Conservation (phyloP, 2,888 invertebrate genomes). For the Tethea ocularis region DNA sequence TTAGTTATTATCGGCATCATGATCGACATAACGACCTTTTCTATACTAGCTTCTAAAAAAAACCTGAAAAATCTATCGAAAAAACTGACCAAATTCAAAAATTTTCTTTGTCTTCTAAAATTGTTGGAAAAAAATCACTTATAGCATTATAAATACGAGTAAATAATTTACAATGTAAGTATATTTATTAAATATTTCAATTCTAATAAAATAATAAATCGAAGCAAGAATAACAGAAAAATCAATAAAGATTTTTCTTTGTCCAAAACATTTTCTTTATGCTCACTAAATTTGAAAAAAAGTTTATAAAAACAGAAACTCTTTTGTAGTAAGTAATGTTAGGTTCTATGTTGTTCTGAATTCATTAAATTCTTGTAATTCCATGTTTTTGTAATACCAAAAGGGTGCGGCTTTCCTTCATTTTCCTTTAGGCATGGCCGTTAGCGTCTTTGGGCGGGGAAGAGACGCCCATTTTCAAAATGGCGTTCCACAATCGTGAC, state of each 20-base stretch:
- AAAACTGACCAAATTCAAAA: no score
- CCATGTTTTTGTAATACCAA: not conserved
- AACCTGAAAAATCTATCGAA: no score
- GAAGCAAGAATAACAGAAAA: not conserved
- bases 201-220: no score
- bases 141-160: no score
- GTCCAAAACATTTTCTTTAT: not conserved
- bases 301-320: not conserved
- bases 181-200: no score
- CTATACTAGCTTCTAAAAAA: no score
- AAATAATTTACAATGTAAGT: no score
- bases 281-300: not conserved
- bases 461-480: conserved; percentile 69
- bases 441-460: conserved; percentile 31
- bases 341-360: not conserved
- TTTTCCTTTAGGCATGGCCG: conserved; percentile 8
- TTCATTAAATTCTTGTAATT: not conserved
- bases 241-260: not conserved
- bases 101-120: no score
- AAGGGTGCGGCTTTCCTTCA: not conserved
- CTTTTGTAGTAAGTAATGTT: no score
- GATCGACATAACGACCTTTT: no score
- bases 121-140: no score
- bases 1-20: no score
- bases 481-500: conserved; percentile 54